A percentile compares a stretch with the other conserved stretches of the same genome.
These are phyloP conservation scores for Thamnophis sirtalis DNA, from an alignment of 2,113 vertebrate species.

Conservation along the genomic window DNA sequence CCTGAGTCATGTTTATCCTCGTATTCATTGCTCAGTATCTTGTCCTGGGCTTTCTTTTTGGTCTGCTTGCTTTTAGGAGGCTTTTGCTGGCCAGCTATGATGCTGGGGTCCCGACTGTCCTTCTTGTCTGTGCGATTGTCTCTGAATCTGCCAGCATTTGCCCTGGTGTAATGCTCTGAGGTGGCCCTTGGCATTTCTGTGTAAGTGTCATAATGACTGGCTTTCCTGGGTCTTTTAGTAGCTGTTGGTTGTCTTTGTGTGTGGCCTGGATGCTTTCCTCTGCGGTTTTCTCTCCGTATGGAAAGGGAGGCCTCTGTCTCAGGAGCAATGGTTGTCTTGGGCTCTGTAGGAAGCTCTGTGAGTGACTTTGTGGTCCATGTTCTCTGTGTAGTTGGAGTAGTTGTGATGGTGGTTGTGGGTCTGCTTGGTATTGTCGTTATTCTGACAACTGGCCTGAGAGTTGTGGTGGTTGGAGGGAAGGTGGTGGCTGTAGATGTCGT, in stretches of 20 bases:
- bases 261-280: conserved; percentile 64
- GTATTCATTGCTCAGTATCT: conserved; percentile 82
- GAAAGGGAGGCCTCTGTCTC: conserved; percentile 66
- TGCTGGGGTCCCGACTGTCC: conserved; percentile 62
- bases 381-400: conserved; percentile 64
- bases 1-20: conserved; percentile 79
- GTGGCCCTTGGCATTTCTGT: conserved; percentile 57
- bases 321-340: conserved; percentile 52
- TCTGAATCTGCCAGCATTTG: conserved; percentile 63
- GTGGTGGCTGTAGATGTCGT: conserved; percentile 59
- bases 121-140: conserved; percentile 85
- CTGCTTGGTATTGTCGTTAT: conserved; percentile 56
- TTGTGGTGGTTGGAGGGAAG: conserved; percentile 63
- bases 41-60: conserved; percentile 78
- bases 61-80: conserved; percentile 72
- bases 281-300: conserved; percentile 65
- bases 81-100: conserved; percentile 71
- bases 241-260: conserved; percentile 27
- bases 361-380: conserved; percentile 64
- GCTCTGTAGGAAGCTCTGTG: conserved; percentile 47
- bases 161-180: conserved; percentile 60
- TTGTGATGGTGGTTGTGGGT: conserved; percentile 58
- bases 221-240: conserved; percentile 65
- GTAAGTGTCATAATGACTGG: conserved; percentile 48
- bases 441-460: conserved; percentile 44